These are phyloP conservation scores for Zaprionus inermis DNA, from an alignment of 1,140 invertebrate species.

Conservation along the genomic window DNA sequence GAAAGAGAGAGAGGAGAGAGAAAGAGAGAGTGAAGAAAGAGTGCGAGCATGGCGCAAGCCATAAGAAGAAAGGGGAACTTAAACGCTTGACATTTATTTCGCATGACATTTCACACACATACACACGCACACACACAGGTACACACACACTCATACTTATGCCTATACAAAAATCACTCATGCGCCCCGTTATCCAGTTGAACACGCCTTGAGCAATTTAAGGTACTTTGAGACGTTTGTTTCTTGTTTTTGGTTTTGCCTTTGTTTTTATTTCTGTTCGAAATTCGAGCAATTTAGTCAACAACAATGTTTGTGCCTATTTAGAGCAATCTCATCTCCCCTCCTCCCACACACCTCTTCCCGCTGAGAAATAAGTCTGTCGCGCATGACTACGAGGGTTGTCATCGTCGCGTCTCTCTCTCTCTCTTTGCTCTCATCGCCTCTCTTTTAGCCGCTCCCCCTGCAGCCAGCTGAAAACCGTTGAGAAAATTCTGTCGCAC, in stretches of 20 bases:
- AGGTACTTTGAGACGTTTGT: background rate
- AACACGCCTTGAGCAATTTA: constrained; percentile 35
- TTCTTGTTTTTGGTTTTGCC: constrained; percentile 7
- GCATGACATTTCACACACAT: constrained; percentile 71
- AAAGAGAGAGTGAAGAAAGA: constrained; percentile 8
- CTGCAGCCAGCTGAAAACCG: background rate
- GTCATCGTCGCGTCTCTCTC: constrained; percentile 2
- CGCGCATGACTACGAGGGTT: constrained; percentile 57
- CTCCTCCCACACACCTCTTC: no score
- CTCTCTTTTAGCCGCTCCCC: constrained; percentile 24
- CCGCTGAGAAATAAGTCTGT: constrained; percentile 41
- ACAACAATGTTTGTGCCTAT: constrained; percentile 68
- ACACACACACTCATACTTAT: background rate
- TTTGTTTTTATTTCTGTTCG: constrained; percentile 59
- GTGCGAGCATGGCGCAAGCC: background rate
- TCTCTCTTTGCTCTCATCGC: constrained; percentile 21
- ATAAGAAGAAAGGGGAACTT: constrained; percentile 35
- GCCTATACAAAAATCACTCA: constrained; percentile 52
- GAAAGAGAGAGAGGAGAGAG: background rate
- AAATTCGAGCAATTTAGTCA: constrained; percentile 70
- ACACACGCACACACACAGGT: constrained; percentile 21
- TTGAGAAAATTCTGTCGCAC: constrained; percentile 23
- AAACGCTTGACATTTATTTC: constrained; percentile 71
- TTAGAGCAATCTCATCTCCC: constrained; percentile 29
- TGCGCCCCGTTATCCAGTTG: constrained; percentile 72